Conservation (phyloP, 2,113 vertebrate genomes). For the Malaclemys terrapin region DNA sequence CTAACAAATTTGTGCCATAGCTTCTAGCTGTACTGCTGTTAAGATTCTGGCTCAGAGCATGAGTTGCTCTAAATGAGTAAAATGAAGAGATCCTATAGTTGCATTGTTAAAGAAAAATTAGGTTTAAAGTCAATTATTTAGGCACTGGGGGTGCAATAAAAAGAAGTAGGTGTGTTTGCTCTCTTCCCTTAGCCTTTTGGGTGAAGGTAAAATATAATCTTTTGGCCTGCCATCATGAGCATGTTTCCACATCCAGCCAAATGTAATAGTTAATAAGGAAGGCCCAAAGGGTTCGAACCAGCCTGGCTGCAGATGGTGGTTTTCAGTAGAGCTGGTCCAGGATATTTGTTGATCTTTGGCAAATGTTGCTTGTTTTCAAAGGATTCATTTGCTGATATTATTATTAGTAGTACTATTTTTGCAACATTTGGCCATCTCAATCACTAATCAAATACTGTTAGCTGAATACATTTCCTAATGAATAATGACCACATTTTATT, state of each 20-base stretch:
- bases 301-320: not conserved
- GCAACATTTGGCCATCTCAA: not conserved
- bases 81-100: not conserved
- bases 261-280: not conserved
- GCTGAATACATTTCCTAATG: not conserved
- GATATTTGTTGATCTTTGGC: not conserved
- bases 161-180: not conserved
- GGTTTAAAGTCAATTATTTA: not conserved
- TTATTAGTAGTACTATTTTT: not conserved
- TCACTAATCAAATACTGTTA: not conserved
- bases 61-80: not conserved
- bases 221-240: not conserved
- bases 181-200: not conserved
- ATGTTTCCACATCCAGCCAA: not conserved
- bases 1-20: not conserved
- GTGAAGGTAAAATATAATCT: not conserved
- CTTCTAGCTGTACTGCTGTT: not conserved
- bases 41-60: not conserved
- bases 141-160: not conserved
- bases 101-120: not conserved
- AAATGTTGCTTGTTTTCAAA: not conserved
- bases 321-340: not conserved
- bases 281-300: rapidly evolving
- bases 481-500: not conserved
- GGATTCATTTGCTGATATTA: not conserved